These are phyloP conservation scores for Paralichthys olivaceus DNA, from an alignment of 2,113 vertebrate species.

Conservation along the genomic window DNA sequence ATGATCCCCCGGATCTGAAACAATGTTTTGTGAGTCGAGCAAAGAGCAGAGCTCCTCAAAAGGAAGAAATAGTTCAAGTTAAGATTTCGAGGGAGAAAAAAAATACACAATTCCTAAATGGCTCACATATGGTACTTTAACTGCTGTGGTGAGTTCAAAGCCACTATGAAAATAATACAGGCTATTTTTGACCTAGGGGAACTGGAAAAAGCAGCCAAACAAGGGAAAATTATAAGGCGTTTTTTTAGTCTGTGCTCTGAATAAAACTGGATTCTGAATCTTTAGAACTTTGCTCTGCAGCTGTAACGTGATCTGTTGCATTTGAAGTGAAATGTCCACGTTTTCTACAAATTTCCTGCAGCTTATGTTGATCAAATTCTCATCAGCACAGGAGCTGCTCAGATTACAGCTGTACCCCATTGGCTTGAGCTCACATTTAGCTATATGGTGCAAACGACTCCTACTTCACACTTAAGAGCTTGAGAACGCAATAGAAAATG, in stretches of 20 bases:
- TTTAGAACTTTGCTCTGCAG: constrained; percentile 32
- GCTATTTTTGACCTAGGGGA: constrained; percentile 80
- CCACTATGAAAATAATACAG: constrained; percentile 82
- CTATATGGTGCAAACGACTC: neutral
- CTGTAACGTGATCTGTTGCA: constrained; percentile 4
- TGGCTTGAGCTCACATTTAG: neutral
- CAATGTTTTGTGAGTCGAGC: constrained; percentile 36
- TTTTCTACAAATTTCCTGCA: constrained; percentile 23
- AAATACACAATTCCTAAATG: constrained; percentile 78
- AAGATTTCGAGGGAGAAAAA: constrained; percentile 58
- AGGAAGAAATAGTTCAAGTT: constrained; percentile 53
- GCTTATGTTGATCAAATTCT: constrained; percentile 21
- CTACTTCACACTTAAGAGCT: constrained; percentile 4
- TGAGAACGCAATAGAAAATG: neutral
- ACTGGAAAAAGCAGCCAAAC: constrained; percentile 79
- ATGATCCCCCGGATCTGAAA: constrained; percentile 24
- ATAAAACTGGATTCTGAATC: constrained; percentile 57
- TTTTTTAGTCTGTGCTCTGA: constrained; percentile 61
- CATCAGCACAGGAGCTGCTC: constrained; percentile 13
- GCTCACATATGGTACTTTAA: constrained; percentile 80
- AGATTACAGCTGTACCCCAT: constrained; percentile 12
- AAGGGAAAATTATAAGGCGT: constrained; percentile 81
- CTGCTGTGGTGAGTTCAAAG: constrained; percentile 84
- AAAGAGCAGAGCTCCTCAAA: constrained; percentile 45
- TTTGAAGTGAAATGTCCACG: constrained; percentile 39